Evolutionary conservation across 2,113 vertebrate genomes (phyloP).

Genomic region (Thinocorus orbignyianus): DNA sequence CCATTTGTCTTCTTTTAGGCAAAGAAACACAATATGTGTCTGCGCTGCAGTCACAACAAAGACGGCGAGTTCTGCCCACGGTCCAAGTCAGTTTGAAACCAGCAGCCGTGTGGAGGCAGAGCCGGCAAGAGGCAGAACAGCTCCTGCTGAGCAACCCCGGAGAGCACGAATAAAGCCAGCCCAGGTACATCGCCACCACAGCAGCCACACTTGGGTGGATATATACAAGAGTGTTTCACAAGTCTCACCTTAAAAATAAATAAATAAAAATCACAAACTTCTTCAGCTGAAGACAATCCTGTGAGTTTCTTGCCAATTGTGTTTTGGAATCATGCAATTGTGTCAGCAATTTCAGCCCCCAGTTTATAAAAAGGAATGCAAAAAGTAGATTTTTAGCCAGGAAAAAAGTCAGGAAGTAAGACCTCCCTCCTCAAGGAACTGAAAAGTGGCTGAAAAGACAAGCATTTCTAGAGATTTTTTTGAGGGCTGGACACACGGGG

Average conservation of each 20-base stretch:
- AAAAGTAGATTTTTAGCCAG: neutral
- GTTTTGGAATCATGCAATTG: neutral
- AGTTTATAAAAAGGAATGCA: neutral
- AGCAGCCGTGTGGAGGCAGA: conserved; percentile 31
- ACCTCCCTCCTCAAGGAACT: neutral
- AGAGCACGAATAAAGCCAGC: neutral
- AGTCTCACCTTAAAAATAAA: neutral
- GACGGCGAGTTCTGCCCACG: conserved; percentile 35
- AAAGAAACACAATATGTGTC: conserved; percentile 35
- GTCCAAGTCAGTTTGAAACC: conserved; percentile 34
- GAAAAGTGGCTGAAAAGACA: neutral
- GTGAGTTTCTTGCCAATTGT: neutral
- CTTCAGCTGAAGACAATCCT: neutral
- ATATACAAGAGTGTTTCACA: neutral
- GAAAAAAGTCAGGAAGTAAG: neutral
- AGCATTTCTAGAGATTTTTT: neutral
- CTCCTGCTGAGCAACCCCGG: neutral
- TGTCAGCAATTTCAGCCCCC: neutral
- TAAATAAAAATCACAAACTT: neutral
- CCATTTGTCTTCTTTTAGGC: conserved; percentile 42
- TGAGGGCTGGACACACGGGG: neutral
- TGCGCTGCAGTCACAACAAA: conserved; percentile 51
- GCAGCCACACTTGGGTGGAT: neutral
- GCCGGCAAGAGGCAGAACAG: neutral
- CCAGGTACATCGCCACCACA: neutral